Evolutionary conservation across 2,888 invertebrate species (phyloP), one percentile per base, ranked within the genome.

Genomic region (Drosophila incognita): DNA sequence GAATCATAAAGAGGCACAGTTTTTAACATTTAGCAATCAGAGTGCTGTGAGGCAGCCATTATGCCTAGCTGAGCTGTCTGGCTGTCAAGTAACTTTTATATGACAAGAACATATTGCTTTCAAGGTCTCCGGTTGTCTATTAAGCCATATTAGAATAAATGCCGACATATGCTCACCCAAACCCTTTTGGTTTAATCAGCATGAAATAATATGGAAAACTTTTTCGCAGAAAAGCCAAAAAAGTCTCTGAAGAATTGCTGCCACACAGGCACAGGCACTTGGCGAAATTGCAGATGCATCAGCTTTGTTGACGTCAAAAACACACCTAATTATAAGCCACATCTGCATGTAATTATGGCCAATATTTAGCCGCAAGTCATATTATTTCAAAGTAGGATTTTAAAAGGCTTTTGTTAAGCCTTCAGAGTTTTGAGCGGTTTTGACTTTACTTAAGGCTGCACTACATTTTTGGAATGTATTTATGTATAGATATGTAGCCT

Each of bases 241-340:
- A 40, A 27, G 46, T 29, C 29, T 10, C 40, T 29, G 21, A 38
- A 21, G 38, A 27, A n/a, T 56, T 56, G 38, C 5, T 31, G 33
- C 33, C 46, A 24, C 35, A 36, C 15, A 13, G 54, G 58, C 31
- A 35, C 57, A 68, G n/a, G 27, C 75, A 63, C 57, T 77, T 38
- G 29, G 31, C 40, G 40, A 54, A 70, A 79, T 60, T 56, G 40
- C 35, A 15, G 27, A 63, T 38, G 42, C 54, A 49, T 29, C 62
- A 40, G 59, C 35, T 42, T 61, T 53, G 31, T 51, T 57, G 21
- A 11, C n/a, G 58, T 48, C 21, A 33, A n/a, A 51, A n/a, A 21
- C 27, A 18, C 40, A 27, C 24, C 7, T 21, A 29, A 5, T 24
- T 53, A 33, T 15, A 7, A 13, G 54, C n/a, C 31, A 18, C 21